Evolutionary conservation across 1,140 invertebrate species (phyloP).

Genomic region (Atopsyche davidsoni): DNA sequence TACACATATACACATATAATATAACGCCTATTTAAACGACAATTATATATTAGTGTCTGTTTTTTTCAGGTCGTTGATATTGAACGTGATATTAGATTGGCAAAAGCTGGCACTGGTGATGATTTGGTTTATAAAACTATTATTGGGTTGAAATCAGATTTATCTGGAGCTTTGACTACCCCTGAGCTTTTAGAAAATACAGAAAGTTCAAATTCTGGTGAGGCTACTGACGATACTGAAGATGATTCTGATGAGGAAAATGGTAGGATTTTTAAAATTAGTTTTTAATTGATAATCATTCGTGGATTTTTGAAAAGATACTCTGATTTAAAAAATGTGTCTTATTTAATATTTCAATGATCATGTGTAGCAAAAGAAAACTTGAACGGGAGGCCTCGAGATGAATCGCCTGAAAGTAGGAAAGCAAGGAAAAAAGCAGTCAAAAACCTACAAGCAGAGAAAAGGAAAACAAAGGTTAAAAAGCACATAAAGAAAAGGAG

Average conservation of each 20-base stretch:
- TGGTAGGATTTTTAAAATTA: constrained; percentile 32
- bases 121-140: constrained; percentile 80
- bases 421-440: constrained; percentile 79
- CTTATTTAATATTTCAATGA: constrained; percentile 13
- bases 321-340: constrained; percentile 2
- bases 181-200: constrained; percentile 47
- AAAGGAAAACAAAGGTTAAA: constrained; percentile 86
- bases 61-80: constrained; percentile 70
- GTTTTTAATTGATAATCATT: no score
- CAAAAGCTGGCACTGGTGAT: constrained; percentile 66
- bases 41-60: constrained; percentile 13
- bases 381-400: constrained; percentile 66
- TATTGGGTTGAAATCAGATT: constrained; percentile 73
- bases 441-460: constrained; percentile 85
- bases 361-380: constrained; percentile 40
- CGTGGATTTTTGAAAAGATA: background rate
- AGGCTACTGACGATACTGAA: constrained; percentile 40
- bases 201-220: constrained; percentile 39
- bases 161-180: constrained; percentile 62
- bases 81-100: constrained; percentile 80
- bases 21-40: no score
- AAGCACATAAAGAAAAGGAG: constrained; percentile 94
- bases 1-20: no score
- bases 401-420: constrained; percentile 83
- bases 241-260: constrained; percentile 42